phyloP scores from a whole-genome alignment of 2,888 invertebrate species.

The Malacosoma neustria region DNA sequence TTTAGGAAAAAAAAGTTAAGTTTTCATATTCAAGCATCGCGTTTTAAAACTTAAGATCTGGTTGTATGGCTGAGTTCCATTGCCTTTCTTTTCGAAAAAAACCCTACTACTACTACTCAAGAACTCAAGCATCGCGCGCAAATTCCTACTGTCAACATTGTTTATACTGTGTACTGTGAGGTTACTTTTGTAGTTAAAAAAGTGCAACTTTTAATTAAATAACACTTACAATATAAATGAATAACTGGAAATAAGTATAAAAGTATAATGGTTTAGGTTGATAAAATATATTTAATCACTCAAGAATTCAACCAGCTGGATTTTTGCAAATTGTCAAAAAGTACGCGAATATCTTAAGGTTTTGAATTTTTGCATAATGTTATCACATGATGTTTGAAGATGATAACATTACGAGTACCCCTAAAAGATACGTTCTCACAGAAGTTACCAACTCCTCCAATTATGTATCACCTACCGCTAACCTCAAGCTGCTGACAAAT shows the following conservation, averaged over 20 bases:
- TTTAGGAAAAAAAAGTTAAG: too few species aligned
- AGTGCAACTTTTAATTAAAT: too few species aligned
- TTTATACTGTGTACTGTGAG: constrained; percentile 65
- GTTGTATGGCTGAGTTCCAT: too few species aligned
- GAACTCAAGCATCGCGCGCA: constrained; percentile 51
- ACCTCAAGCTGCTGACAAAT: constrained; percentile 79
- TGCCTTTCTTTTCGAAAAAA: too few species aligned
- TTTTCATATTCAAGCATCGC: too few species aligned
- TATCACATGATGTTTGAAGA: constrained; percentile 69
- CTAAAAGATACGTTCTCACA: constrained; percentile 68
- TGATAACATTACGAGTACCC: constrained; percentile 67
- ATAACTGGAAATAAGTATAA: constrained; percentile 10
- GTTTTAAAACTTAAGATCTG: too few species aligned
- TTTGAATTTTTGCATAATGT: constrained; percentile 60
- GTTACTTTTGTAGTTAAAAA: constrained; percentile 35
- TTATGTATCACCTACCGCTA: constrained; percentile 79
- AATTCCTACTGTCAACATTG: constrained; percentile 58
- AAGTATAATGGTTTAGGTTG: background rate
- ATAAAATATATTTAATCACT: background rate
- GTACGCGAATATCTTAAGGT: constrained; percentile 60
- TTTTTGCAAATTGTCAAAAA: constrained; percentile 52
- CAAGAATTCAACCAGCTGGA: constrained; percentile 41
- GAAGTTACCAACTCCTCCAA: constrained; percentile 71
- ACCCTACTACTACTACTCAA: too few species aligned
- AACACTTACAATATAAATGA: background rate